Evolutionary conservation across 2,113 vertebrate genomes (phyloP), one percentile per base, ranked within the genome.

Genomic region (Protobothrops mucrosquamatus): DNA sequence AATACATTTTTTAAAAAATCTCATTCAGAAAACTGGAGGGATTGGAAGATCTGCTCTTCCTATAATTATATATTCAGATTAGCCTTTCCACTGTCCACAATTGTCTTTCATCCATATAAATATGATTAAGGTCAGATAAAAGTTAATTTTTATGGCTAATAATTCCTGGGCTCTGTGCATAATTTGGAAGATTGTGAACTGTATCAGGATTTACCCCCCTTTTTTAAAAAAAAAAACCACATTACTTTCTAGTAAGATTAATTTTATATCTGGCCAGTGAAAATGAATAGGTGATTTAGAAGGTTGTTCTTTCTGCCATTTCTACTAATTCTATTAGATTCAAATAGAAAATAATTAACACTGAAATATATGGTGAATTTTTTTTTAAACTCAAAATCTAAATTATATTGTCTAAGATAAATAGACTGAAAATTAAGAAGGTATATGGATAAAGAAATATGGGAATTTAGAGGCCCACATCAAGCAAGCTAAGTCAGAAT

Each of bases 21-120:
- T 39, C 69, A 39, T 81, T 39, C 74, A 81, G 74, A 81, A 81
- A 81, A 81, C 34, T 43, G 34, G 34, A 81, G 18, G 34, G 18
- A 81, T 39, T 81, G 74, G 74, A 39, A 81, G 7, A 39, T 22
- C 74, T 81, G 34, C 34, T 43, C 18, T 81, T 52, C 24, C 86
- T 14, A 52, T 18, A 54, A 18, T 39, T 24, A 81, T 26, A 81
- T 55, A 91, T 55, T 23, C 1, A 57, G 11, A 10, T 6, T 57
- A 48, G 64, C 51, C n/a, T 91, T 91, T 81, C 74, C 34, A 81
- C 74, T 39, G 74, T 46, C 74, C 61, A 81, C 52, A 52, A 48
- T 81, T 91, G 89, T 81, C 89, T 91, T 91, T 81, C 61, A 91
- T 91, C 89, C n/a, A 81, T 85, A 43, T 91, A 23, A 85, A 85